Conservation (phyloP, 2,113 vertebrate species). For the Notiomystis cincta region DNA sequence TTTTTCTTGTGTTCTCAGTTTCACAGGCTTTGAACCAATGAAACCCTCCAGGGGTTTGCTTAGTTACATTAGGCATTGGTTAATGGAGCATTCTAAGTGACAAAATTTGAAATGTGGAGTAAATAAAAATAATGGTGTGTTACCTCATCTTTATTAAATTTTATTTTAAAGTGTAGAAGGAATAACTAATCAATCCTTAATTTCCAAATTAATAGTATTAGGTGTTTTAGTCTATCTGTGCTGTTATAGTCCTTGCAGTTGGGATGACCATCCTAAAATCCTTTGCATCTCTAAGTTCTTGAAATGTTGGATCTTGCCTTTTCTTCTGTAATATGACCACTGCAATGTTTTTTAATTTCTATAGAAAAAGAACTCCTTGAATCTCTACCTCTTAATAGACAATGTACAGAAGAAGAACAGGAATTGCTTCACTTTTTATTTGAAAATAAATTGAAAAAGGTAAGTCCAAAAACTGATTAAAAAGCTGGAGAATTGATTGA, state of each 20-base stretch:
- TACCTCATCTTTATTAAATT: neutral
- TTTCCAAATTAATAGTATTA: neutral
- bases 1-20: neutral
- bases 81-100: neutral
- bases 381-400: conserved; percentile 90
- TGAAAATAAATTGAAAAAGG: conserved; percentile 99
- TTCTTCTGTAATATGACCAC: neutral
- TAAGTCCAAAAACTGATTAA: conserved; percentile 21
- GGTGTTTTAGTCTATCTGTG: neutral
- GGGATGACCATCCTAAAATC: neutral
- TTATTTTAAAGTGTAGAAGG: neutral
- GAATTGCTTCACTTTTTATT: conserved; percentile 93
- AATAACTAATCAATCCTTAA: neutral
- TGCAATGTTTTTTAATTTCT: neutral
- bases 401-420: conserved; percentile 90
- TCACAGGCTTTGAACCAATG: neutral
- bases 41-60: neutral
- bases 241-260: neutral
- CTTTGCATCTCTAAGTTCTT: neutral
- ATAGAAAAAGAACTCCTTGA: conserved; percentile 96
- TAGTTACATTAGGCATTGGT: neutral
- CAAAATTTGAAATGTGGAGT: neutral
- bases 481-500: neutral
- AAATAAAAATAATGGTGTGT: neutral
- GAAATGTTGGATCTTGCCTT: neutral